Evolutionary conservation across 2,888 invertebrate genomes (phyloP).

Genomic region (Hedya salicella): DNA sequence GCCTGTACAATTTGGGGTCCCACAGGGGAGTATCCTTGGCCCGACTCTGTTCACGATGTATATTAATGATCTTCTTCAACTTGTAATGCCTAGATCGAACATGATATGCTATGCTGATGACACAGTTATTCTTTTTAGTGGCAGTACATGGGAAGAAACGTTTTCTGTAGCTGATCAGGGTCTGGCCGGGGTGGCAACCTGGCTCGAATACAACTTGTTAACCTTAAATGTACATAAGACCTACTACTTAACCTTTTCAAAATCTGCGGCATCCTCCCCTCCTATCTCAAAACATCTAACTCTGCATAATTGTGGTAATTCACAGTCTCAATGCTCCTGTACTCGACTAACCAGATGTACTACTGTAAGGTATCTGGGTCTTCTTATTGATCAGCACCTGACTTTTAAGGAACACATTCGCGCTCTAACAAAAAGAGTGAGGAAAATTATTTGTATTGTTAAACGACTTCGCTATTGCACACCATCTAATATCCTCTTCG

Average conservation of each 20-base stretch:
- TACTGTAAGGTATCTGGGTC: background rate
- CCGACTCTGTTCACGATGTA: background rate
- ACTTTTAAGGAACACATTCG: background rate
- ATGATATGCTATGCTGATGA: background rate
- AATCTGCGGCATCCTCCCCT: background rate
- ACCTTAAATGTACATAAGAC: background rate
- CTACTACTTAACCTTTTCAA: too few relatives aligned
- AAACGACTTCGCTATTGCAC: background rate
- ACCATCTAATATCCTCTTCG: background rate
- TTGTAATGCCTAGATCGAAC: background rate
- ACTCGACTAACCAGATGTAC: background rate
- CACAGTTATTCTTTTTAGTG: background rate
- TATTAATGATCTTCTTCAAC: conserved; percentile 3
- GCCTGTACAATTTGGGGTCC: too few relatives aligned
- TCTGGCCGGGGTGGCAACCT: background rate
- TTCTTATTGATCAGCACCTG: background rate
- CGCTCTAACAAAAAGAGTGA: background rate
- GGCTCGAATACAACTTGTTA: background rate
- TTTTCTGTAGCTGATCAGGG: background rate
- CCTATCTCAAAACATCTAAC: background rate
- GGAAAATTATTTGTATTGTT: background rate
- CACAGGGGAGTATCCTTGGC: too few relatives aligned
- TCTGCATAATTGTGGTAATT: background rate
- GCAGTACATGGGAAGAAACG: background rate
- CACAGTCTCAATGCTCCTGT: background rate